Evolutionary conservation across 2,113 vertebrate species (phyloP).

Genomic region (Coregonus clupeaformis): DNA sequence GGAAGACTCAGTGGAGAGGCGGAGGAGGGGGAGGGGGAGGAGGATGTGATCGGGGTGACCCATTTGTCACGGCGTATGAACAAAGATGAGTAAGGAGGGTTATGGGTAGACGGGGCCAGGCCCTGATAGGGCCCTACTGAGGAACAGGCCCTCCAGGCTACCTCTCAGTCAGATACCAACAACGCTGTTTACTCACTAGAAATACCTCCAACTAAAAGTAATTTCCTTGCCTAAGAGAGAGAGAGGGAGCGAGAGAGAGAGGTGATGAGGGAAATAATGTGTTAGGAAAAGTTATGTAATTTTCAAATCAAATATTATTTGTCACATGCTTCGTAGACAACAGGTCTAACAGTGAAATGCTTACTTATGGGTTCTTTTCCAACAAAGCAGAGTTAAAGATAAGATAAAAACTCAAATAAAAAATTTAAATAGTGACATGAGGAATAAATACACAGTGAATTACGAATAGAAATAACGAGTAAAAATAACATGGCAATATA

Average conservation of each 20-base stretch:
- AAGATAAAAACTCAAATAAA: too few species aligned
- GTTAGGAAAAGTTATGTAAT: too few species aligned
- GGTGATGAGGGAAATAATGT: neutral
- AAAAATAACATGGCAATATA: too few species aligned
- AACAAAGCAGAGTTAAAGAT: too few species aligned
- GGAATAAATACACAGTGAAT: too few species aligned
- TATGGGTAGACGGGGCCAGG: neutral
- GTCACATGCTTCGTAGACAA: too few species aligned
- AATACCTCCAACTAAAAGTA: constrained; percentile 64
- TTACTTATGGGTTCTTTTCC: too few species aligned
- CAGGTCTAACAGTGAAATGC: constrained; percentile 3
- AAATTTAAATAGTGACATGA: too few species aligned
- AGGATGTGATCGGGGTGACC: constrained; percentile 52
- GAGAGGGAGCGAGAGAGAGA: neutral
- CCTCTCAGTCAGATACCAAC: constrained; percentile 59
- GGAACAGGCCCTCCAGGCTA: neutral
- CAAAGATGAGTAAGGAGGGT: constrained; percentile 68
- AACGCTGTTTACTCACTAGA: constrained; percentile 69
- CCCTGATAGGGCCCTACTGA: neutral
- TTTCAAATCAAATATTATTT: too few species aligned
- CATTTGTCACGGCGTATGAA: constrained; percentile 67
- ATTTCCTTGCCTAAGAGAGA: constrained; percentile 55
- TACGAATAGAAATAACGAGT: too few species aligned
- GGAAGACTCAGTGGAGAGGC: constrained; percentile 57
- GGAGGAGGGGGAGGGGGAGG: constrained; percentile 47